These are phyloP conservation scores for Periophthalmodon schlosseri DNA, from an alignment of 2,113 vertebrate species.

Conservation along the genomic window DNA sequence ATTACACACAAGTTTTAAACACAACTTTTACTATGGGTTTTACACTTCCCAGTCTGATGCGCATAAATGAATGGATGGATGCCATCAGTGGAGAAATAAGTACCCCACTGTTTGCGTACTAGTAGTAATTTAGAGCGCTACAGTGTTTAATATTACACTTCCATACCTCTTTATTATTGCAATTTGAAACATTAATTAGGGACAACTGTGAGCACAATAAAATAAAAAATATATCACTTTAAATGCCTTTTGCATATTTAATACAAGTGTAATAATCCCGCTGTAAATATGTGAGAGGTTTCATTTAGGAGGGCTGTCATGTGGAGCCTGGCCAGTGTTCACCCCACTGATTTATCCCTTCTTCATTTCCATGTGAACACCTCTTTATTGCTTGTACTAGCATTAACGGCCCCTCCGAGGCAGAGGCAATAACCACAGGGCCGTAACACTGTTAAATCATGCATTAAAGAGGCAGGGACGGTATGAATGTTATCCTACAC, in stretches of 20 bases:
- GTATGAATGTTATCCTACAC: slow-evolving; percentile 23
- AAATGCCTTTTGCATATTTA: slow-evolving; percentile 17
- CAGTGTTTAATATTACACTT: neutral
- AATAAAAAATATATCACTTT: neutral
- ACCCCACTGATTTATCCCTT: slow-evolving; percentile 58
- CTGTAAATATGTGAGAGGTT: slow-evolving; percentile 51
- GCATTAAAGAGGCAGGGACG: slow-evolving; percentile 50
- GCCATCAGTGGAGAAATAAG: too few species aligned
- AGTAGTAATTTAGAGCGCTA: too few species aligned
- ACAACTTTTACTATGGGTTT: too few species aligned
- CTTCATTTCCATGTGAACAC: slow-evolving; percentile 67
- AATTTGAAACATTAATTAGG: slow-evolving; percentile 14
- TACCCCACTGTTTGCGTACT: too few species aligned
- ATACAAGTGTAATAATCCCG: slow-evolving; percentile 19
- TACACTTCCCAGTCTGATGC: too few species aligned
- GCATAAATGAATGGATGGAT: too few species aligned
- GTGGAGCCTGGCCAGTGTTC: slow-evolving; percentile 48
- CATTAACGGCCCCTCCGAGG: slow-evolving; percentile 59
- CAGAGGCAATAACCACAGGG: slow-evolving; percentile 58
- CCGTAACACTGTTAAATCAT: slow-evolving; percentile 63
- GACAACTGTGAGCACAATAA: slow-evolving; percentile 26
- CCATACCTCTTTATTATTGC: neutral
- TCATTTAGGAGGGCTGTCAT: slow-evolving; percentile 45
- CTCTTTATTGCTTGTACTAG: slow-evolving; percentile 70
- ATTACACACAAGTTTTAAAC: too few species aligned